phyloP scores from a whole-genome alignment of 2,888 invertebrate genomes.

The Xestia rhomboidea region DNA sequence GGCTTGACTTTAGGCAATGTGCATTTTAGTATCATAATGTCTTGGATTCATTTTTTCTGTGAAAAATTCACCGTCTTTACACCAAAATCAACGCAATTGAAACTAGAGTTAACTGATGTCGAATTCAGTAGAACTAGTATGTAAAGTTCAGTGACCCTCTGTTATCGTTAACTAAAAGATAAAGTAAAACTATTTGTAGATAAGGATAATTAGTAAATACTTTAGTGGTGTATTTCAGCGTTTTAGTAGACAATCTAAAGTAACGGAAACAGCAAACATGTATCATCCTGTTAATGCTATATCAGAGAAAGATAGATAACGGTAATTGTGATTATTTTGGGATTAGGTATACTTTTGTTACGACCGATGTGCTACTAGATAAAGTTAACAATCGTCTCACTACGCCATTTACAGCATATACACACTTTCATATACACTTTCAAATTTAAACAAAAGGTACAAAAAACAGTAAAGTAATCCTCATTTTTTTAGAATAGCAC shows the following conservation, averaged over 20 bases:
- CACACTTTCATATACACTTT: no score
- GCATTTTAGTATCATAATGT: not conserved
- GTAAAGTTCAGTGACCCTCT: constrained; percentile 6
- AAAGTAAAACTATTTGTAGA: constrained; percentile 7
- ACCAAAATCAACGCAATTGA: not conserved
- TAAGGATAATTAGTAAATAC: constrained; percentile 7
- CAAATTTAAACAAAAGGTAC: no score
- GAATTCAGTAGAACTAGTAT: not conserved
- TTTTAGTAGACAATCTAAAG: not conserved
- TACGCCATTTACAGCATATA: no score
- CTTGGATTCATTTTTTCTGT: not conserved
- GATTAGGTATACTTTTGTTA: no score
- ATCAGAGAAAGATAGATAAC: no score
- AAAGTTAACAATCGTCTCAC: no score
- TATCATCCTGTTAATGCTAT: not conserved
- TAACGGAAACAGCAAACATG: not conserved
- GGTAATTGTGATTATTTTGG: no score
- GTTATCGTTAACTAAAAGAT: constrained; percentile 20
- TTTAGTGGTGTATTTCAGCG: not conserved
- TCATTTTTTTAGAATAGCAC: no score
- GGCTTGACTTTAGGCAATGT: not conserved
- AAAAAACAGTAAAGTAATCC: no score
- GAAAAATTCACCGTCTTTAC: not conserved
- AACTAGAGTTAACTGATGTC: not conserved
- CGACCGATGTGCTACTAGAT: no score